Evolutionary conservation across 53 echinoderm and acorn worm genomes (phyloP).

Genomic region (Henricia sp.): DNA sequence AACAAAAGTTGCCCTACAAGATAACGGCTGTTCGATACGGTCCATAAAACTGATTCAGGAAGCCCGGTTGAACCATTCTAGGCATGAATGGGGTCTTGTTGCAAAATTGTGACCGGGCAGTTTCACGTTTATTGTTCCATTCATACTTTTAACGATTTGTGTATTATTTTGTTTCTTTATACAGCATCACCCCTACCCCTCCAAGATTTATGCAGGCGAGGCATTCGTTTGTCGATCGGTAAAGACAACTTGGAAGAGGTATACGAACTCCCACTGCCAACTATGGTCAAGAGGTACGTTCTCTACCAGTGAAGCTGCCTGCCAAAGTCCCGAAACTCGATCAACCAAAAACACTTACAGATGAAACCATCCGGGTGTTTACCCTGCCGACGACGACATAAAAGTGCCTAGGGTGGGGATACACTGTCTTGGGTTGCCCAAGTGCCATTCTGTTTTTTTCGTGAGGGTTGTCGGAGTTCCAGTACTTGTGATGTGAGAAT

Average conservation of each 20-base stretch:
- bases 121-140: too few relatives aligned
- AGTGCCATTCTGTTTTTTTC: slow-evolving; percentile 11
- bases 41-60: too few relatives aligned
- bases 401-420: background rate
- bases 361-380: too few relatives aligned
- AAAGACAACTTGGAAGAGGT: slow-evolving; percentile 89
- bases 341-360: background rate
- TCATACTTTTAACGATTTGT: too few relatives aligned
- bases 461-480: background rate
- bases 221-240: slow-evolving; percentile 89
- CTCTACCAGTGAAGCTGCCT: slow-evolving; percentile 85
- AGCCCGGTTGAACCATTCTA: too few relatives aligned
- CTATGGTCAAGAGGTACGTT: slow-evolving; percentile 92
- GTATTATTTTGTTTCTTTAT: background rate
- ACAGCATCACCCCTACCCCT: slow-evolving; percentile 97
- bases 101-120: too few relatives aligned
- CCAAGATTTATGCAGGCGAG: slow-evolving; percentile 91
- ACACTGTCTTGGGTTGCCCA: background rate
- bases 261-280: slow-evolving; percentile 93
- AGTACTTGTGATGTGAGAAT: background rate
- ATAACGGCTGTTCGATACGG: too few relatives aligned
- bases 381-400: background rate
- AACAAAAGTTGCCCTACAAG: too few relatives aligned
- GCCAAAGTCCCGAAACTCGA: too few relatives aligned
- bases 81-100: too few relatives aligned